Percentiles rank a stretch among this genome's conserved stretches.
These are phyloP conservation scores for Chrysodeixis includens DNA, from an alignment of 2,888 invertebrate genomes.

Conservation along the genomic window DNA sequence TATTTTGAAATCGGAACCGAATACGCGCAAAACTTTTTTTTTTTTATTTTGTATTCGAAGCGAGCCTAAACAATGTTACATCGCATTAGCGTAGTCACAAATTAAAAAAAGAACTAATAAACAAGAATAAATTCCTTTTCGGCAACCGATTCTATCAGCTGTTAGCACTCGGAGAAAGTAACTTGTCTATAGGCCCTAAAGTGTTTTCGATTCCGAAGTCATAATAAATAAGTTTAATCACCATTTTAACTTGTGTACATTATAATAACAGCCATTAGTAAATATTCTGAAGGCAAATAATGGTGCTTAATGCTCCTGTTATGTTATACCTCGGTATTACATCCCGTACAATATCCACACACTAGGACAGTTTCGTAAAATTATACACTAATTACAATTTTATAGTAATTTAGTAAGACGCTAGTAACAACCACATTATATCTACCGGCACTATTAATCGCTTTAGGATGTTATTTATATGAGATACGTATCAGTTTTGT, in stretches of 20 bases:
- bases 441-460: slow-evolving; percentile 41
- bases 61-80: not conserved
- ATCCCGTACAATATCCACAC: slow-evolving; percentile 31
- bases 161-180: too few relatives aligned
- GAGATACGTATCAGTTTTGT: not conserved
- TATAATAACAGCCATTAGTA: slow-evolving; percentile 35
- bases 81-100: too few relatives aligned
- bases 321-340: slow-evolving; percentile 35
- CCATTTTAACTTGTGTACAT: slow-evolving; percentile 49
- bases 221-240: slow-evolving; percentile 60
- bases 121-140: too few relatives aligned
- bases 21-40: slow-evolving; percentile 23
- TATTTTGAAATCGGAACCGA: slow-evolving; percentile 66
- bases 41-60: slow-evolving; percentile 8
- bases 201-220: slow-evolving; percentile 65
- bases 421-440: slow-evolving; percentile 64
- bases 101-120: too few relatives aligned
- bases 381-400: slow-evolving; percentile 17
- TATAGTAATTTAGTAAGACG: slow-evolving; percentile 26
- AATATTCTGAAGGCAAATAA: slow-evolving; percentile 22
- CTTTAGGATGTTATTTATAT: not conserved
- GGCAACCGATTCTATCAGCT: too few relatives aligned
- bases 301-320: slow-evolving; percentile 27
- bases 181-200: not conserved
- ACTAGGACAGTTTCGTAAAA: slow-evolving; percentile 12